Conservation (phyloP, 2,888 invertebrate species). For the Drosophila prostipennis region DNA sequence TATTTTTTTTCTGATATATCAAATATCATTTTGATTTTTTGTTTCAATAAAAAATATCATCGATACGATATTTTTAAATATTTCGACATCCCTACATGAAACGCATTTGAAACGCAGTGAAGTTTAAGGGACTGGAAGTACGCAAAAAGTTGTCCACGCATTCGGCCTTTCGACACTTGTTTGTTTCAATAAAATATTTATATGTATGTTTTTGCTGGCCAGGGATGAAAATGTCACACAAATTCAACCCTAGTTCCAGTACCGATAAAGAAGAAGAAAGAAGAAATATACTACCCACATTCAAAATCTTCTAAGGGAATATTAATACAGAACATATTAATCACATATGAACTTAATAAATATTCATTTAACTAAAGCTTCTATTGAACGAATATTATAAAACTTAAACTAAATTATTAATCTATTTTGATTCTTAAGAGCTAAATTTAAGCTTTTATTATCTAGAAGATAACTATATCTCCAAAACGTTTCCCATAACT, state of each 20-base stretch:
- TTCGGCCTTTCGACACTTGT: slow-evolving; percentile 34
- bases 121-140: slow-evolving; percentile 49
- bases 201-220: neutral
- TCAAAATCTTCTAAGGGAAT: neutral
- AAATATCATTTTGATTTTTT: too few species aligned
- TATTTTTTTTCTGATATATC: too few species aligned
- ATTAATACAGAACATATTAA: too few species aligned
- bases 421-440: too few species aligned
- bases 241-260: neutral
- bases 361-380: too few species aligned
- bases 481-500: slow-evolving; percentile 27
- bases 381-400: too few species aligned
- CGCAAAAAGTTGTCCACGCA: slow-evolving; percentile 49
- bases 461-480: neutral
- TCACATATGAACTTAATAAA: too few species aligned
- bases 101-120: slow-evolving; percentile 54
- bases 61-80: too few species aligned
- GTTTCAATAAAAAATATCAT: too few species aligned
- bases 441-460: neutral
- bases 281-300: neutral
- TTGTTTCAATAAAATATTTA: slow-evolving; percentile 62
- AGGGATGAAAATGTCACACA: slow-evolving; percentile 25
- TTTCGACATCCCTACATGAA: too few species aligned
- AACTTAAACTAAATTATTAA: neutral
- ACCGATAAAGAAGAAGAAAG: neutral